Percentiles rank a stretch among this genome's conserved stretches.
phyloP scores from a whole-genome alignment of 1,140 invertebrate genomes.

The Plutomurus gul region DNA sequence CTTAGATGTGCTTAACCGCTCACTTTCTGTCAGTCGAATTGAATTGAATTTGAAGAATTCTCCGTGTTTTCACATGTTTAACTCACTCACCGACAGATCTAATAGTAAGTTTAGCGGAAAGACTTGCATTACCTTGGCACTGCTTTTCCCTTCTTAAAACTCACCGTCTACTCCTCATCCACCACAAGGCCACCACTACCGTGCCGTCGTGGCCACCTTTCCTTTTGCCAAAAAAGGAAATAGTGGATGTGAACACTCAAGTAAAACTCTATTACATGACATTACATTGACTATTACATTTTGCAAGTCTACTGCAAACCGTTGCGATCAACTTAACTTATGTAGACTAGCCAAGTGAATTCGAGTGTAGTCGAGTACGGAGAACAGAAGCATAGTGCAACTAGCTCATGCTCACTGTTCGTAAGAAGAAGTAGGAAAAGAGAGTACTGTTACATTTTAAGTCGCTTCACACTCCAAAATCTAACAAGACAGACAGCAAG shows the following conservation, averaged over 20 bases:
- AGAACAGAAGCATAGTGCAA: no score
- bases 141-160: not conserved
- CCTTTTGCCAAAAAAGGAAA: not conserved
- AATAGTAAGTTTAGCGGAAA: no score
- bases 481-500: no score
- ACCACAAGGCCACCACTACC: not conserved
- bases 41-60: slow-evolving; percentile 36
- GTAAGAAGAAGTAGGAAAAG: no score
- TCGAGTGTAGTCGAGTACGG: no score
- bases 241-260: not conserved
- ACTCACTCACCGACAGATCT: not conserved
- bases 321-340: slow-evolving; percentile 11
- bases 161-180: no score
- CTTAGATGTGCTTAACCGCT: not conserved
- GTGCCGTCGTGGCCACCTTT: not conserved
- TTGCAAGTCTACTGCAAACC: not conserved
- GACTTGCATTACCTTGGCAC: no score
- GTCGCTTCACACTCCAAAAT: no score
- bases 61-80: slow-evolving; percentile 16
- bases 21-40: slow-evolving; percentile 19
- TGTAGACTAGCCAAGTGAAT: no score
- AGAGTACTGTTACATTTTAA: no score
- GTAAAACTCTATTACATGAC: not conserved
- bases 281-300: not conserved
- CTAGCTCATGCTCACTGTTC: no score